A percentile compares a stretch with the other conserved stretches of the same genome.
phyloP scores from a whole-genome alignment of 1,140 invertebrate species.

The Polypedilum pembai region DNA sequence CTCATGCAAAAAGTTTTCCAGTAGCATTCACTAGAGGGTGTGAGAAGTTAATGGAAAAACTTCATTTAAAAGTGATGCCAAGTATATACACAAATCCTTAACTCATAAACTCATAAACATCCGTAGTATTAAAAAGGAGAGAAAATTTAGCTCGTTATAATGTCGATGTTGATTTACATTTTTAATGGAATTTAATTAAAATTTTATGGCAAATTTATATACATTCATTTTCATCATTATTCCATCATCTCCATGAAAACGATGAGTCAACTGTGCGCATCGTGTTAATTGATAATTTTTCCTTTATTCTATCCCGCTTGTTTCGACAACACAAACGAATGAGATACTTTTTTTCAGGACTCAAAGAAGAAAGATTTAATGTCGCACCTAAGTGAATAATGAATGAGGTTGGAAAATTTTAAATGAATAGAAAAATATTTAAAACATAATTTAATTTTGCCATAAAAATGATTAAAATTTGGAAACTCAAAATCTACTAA shows the following conservation, averaged over 20 bases:
- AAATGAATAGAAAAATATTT: no score
- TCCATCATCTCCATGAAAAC: neutral
- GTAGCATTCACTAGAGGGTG: neutral
- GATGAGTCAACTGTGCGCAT: neutral
- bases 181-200: constrained; percentile 29
- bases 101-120: no score
- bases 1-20: neutral
- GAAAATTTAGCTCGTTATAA: neutral
- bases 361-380: neutral
- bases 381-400: neutral
- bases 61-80: neutral
- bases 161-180: constrained; percentile 25
- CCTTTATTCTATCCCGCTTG: neutral
- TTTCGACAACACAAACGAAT: neutral
- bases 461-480: no score
- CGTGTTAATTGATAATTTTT: constrained; percentile 25
- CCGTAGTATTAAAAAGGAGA: no score
- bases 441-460: no score
- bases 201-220: constrained; percentile 29
- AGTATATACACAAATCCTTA: neutral
- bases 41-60: neutral
- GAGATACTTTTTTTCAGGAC: neutral
- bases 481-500: no score
- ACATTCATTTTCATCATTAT: neutral
- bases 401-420: neutral